Evolutionary conservation across 2,888 invertebrate genomes (phyloP), one percentile per base, ranked within the genome.

Genomic region (Chloroclystis v-ata): DNA sequence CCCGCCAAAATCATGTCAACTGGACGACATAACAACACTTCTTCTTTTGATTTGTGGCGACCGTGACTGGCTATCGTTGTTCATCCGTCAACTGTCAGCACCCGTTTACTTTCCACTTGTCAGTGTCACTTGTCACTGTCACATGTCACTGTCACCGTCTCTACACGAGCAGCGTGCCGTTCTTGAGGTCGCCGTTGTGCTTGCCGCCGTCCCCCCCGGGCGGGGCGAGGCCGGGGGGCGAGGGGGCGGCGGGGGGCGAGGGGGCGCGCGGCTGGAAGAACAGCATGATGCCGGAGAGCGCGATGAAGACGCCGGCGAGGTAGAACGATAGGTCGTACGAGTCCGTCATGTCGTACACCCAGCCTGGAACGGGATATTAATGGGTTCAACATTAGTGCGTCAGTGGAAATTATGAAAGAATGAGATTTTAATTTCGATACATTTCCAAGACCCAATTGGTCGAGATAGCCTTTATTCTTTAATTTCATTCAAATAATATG

Each of bases 271-370:
- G 88, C 37, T 65, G 53, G 0, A 81, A 56, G 3, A 82, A 55
- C 14, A 95, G 76, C 37, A 94, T 86, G 1, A 91, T 61, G 0
- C 95, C 95, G 1, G 95, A 95, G 8, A 93, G 43, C 0, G 90
- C 91, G 57, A 96, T 95, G 82, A 95, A 95, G 14, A 93, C 82
- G 0, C 96, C 96, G 1, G 95, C 93, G 43, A 94, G 72, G 82
- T 94, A 95, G 86, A 96, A 96, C 0, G 95, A 93, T 37, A 94
- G 82, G 73, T 94, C 91, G 83, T 95, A 95, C 6, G 90, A 91
- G 37, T 91, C 91, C 0, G 94, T 94, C 45, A 93, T 87, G 77
- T 96, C 95, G 80, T 90, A 94, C 30, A 95, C 89, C 93, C 93
- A 94, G 33, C 95, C 95, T 95, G 84, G 47, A 89, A 44, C n/a